Conservation (phyloP, 1,140 invertebrate genomes). For the Anastrepha ludens region DNA sequence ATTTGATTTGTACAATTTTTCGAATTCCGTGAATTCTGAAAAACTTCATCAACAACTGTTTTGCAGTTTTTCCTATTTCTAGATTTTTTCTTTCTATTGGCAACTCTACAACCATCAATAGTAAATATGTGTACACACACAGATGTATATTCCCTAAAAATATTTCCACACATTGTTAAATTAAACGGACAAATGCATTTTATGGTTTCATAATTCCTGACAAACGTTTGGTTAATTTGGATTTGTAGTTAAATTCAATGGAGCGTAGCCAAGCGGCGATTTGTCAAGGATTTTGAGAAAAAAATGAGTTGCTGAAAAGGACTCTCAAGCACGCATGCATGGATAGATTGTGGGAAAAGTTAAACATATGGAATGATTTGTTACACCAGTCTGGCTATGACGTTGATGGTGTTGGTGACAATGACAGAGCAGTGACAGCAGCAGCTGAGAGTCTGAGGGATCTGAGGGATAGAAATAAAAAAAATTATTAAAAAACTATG, state of each 20-base stretch:
- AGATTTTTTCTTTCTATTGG: background rate
- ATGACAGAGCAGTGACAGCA: constrained; percentile 31
- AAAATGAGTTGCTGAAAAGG: constrained; percentile 11
- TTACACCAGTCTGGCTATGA: background rate
- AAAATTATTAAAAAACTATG: too few relatives aligned
- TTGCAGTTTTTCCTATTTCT: too few relatives aligned
- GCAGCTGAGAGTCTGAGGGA: background rate
- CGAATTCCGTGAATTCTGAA: too few relatives aligned
- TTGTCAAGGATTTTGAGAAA: constrained; percentile 29
- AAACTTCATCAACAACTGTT: too few relatives aligned
- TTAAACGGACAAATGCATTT: constrained; percentile 31
- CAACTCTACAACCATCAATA: background rate
- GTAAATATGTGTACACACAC: background rate
- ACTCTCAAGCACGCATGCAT: background rate
- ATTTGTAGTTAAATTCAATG: constrained; percentile 28
- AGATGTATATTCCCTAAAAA: background rate
- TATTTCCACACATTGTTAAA: constrained; percentile 22
- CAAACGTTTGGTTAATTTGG: background rate
- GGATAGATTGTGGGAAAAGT: constrained; percentile 10
- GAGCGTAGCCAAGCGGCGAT: constrained; percentile 34
- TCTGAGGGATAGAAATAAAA: background rate
- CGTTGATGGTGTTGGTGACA: constrained; percentile 11
- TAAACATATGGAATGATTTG: constrained; percentile 10
- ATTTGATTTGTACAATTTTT: too few relatives aligned
- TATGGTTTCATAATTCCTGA: constrained; percentile 36